Conservation (phyloP, 2,797 vertebrate genomes). For the Eutrigla gurnardus region DNA sequence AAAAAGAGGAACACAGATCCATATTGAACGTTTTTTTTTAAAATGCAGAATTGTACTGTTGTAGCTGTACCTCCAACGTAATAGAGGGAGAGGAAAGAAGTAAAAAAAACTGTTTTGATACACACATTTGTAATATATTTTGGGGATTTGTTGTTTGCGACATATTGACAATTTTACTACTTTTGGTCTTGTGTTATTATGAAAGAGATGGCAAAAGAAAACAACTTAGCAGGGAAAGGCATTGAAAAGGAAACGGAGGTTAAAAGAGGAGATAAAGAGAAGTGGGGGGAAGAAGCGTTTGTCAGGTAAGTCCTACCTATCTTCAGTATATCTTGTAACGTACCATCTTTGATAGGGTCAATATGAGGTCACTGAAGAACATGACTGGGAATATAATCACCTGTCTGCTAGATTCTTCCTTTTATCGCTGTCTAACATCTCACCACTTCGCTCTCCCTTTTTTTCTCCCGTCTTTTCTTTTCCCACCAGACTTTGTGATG, state of each 20-base stretch:
- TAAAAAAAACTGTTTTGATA: not conserved
- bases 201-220: constrained; percentile 14
- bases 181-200: not conserved
- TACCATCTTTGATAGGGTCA: constrained; percentile 34
- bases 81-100: not conserved
- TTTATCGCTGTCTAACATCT: constrained; percentile 27
- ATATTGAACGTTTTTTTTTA: not conserved
- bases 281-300: not conserved
- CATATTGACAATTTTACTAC: not conserved
- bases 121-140: not conserved
- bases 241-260: not conserved
- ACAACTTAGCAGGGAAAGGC: not conserved
- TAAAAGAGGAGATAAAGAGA: not conserved
- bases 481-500: constrained; percentile 21
- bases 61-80: too few species aligned
- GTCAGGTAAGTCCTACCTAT: constrained; percentile 5
- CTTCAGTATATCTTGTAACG: constrained; percentile 16
- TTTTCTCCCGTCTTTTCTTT: constrained; percentile 27
- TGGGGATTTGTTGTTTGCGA: not conserved
- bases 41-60: too few species aligned
- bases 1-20: not conserved
- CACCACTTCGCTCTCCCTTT: constrained; percentile 1
- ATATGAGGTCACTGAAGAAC: constrained; percentile 22
- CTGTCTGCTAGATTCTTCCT: constrained; percentile 18
- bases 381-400: constrained; percentile 25